phyloP scores from a whole-genome alignment of 2,888 invertebrate genomes.

The Heliconius hortense region DNA sequence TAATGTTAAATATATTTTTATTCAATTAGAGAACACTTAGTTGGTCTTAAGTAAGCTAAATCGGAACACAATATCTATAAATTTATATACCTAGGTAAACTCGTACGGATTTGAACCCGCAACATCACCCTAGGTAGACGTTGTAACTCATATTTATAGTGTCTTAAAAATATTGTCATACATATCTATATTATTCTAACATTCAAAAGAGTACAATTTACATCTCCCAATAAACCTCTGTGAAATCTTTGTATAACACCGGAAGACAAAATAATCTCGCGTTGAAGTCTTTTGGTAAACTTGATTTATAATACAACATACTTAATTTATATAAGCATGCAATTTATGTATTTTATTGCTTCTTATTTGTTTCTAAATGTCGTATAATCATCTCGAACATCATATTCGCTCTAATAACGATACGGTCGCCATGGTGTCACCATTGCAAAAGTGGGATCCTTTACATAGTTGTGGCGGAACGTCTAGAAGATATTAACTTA shows the following conservation, averaged over 20 bases:
- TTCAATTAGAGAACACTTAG: too few relatives aligned
- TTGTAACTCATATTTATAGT: too few relatives aligned
- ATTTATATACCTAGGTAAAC: background rate
- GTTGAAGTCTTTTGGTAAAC: slow-evolving; percentile 21
- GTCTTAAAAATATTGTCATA: too few relatives aligned
- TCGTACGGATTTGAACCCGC: background rate
- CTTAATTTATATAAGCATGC: slow-evolving; percentile 16
- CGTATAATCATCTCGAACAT: slow-evolving; percentile 45
- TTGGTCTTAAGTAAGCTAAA: too few relatives aligned
- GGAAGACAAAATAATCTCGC: slow-evolving; percentile 7
- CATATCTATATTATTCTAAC: too few relatives aligned
- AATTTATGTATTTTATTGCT: slow-evolving; percentile 22
- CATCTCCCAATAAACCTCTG: background rate
- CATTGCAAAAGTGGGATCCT: slow-evolving; percentile 37
- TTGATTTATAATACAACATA: slow-evolving; percentile 5
- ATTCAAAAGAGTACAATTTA: background rate
- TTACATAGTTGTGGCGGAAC: slow-evolving; percentile 38
- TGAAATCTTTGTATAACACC: background rate
- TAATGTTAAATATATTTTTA: too few relatives aligned
- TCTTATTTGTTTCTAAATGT: slow-evolving; percentile 35
- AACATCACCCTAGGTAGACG: background rate
- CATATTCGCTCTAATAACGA: slow-evolving; percentile 69
- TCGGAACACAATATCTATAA: background rate
- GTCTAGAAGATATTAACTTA: slow-evolving; percentile 41
- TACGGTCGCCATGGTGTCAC: slow-evolving; percentile 42